Conservation (phyloP, 2,113 vertebrate genomes). For the Burhinus bistriatus region DNA sequence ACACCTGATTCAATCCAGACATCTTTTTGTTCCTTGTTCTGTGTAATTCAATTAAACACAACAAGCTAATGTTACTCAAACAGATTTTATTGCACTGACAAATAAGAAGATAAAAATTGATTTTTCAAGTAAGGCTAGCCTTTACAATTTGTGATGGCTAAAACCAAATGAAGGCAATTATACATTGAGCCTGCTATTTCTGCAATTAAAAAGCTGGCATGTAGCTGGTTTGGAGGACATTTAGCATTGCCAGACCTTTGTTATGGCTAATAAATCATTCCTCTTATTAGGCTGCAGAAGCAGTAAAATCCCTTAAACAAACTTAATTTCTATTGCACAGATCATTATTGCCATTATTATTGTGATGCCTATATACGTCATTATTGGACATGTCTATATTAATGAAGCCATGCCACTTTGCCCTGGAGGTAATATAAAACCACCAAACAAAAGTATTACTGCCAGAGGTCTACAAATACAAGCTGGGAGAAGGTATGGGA, state of each 20-base stretch:
- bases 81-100: not conserved
- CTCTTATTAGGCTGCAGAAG: not conserved
- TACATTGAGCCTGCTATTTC: not conserved
- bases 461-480: not conserved
- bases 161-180: not conserved
- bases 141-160: not conserved
- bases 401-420: not conserved
- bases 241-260: not conserved
- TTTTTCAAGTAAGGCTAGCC: not conserved
- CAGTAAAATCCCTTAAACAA: not conserved
- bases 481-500: not conserved
- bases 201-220: not conserved
- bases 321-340: not conserved
- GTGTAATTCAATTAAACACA: conserved; percentile 10
- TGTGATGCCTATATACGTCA: not conserved
- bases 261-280: not conserved
- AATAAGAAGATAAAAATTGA: not conserved
- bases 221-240: not conserved
- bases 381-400: not conserved
- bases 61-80: not conserved
- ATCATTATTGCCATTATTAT: not conserved
- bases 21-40: not conserved
- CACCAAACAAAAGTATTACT: not conserved
- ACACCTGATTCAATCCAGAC: not conserved
- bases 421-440: not conserved